Percentiles rank a stretch among this genome's conserved stretches.
Conservation (phyloP, 2,113 vertebrate genomes). For the Balaenoptera acutorostrata region DNA sequence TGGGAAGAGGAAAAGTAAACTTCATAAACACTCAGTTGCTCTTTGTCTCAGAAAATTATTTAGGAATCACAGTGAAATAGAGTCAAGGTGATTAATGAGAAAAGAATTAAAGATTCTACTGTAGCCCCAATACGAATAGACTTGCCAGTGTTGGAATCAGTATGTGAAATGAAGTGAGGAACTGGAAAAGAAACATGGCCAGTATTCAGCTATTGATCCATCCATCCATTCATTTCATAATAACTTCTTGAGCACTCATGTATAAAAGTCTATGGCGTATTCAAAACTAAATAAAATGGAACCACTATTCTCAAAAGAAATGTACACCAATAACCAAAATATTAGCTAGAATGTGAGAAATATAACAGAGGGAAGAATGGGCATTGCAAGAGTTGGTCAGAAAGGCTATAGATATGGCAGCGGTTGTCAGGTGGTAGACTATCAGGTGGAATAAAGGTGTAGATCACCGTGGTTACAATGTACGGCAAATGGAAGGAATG, state of each 20-base stretch:
- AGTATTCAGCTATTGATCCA: neutral
- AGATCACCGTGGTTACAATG: neutral
- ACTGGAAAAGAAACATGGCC: neutral
- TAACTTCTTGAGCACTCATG: neutral
- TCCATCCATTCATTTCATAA: neutral
- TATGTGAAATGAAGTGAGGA: neutral
- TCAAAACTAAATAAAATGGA: neutral
- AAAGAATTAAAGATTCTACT: neutral
- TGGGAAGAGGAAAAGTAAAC: neutral
- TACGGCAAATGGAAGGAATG: neutral
- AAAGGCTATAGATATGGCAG: accelerated
- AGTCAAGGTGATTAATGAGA: neutral
- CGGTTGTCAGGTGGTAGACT: neutral
- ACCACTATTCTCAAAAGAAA: neutral
- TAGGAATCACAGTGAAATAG: neutral
- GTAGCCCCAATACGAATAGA: neutral
- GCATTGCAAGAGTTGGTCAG: accelerated
- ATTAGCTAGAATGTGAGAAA: neutral
- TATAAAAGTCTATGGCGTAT: neutral
- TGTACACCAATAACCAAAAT: neutral
- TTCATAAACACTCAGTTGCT: neutral
- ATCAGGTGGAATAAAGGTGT: neutral
- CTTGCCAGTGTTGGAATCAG: neutral
- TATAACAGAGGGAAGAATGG: neutral
- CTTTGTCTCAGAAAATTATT: neutral